phyloP scores from a whole-genome alignment of 2,797 vertebrate genomes.

The Cryptoblepharus egeriae region DNA sequence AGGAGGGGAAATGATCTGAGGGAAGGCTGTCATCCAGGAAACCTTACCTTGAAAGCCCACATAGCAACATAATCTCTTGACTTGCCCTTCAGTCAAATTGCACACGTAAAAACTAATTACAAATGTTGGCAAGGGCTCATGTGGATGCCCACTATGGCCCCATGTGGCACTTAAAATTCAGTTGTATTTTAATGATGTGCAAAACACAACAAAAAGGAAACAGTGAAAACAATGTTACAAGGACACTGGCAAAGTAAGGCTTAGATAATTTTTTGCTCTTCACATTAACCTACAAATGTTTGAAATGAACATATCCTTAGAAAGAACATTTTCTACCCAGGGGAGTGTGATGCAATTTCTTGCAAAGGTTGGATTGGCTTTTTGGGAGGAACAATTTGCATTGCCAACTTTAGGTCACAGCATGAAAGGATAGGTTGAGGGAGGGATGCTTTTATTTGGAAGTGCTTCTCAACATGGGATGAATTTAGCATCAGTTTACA shows the following conservation, averaged over 20 bases:
- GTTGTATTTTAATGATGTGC: constrained; percentile 50
- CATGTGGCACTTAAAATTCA: constrained; percentile 45
- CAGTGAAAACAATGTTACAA: constrained; percentile 27
- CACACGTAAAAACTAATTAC: constrained; percentile 30
- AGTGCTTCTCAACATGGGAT: background rate
- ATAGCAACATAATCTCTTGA: constrained; percentile 32
- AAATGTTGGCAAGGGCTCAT: constrained; percentile 36
- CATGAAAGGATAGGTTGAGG: background rate
- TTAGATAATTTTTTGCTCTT: constrained; percentile 18
- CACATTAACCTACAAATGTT: constrained; percentile 20
- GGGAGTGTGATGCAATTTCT: background rate
- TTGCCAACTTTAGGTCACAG: background rate
- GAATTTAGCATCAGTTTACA: background rate
- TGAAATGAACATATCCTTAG: constrained; percentile 5
- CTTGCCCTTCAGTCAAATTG: constrained; percentile 20
- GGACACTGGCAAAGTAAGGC: constrained; percentile 13
- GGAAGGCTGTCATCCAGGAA: background rate
- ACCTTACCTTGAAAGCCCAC: constrained; percentile 31
- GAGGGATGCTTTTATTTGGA: background rate
- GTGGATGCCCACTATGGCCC: constrained; percentile 23
- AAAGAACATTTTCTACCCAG: background rate
- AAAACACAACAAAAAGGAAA: constrained; percentile 31
- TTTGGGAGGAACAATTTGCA: background rate
- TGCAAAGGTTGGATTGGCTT: background rate
- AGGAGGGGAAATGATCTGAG: background rate